Evolutionary conservation across 2,888 invertebrate genomes (phyloP), one percentile per base, ranked within the genome.

Genomic region (Tryphoninae sp.): DNA sequence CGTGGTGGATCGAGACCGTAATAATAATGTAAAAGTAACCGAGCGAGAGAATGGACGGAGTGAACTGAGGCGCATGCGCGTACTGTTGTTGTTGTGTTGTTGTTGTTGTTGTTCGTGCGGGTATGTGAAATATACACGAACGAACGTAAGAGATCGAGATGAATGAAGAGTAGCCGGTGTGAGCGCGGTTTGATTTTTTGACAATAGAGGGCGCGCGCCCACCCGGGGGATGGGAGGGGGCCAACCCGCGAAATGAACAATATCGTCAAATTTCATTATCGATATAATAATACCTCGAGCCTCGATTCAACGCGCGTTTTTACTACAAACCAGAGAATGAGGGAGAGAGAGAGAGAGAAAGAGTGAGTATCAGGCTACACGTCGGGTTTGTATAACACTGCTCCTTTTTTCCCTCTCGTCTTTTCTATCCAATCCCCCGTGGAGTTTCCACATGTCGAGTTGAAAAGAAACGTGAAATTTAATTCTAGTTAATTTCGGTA

Each of bases 261-360:
- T 91, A 89, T 92, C 91, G 89, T 92, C 90, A 90, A 92, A 92
- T 92, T 92, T 91, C 92, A 91, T 92, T 91, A 91, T 92, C 90
- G 90, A 88, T 86, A 87, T 89, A 89, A 91, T 91, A 91, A 91
- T 90, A 68, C 72, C 9, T n/a, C 55, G 19, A 87, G 88, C 19
- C 87, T 89, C 90, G 88, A 91, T 91, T 91, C 61, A 71, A 69
- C 62, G 67, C 61, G 45, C 49, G 61, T 74, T 68, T 19, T 65
- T 64, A 49, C 73, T 16, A 55, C 64, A 40, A 69, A 62, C 40
- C 13, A 26, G 58, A 71, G 26, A 26, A 3, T 0, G 26, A 26
- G 58, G 67, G 55, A 51, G 58, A 71, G 55, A 51, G 22, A 61
- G 51, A 49, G 58, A 67, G 62, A 26, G 58, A 71, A 42, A 58